These are phyloP conservation scores for Nemoura dubitans DNA, from an alignment of 2,888 invertebrate species.

Conservation along the genomic window DNA sequence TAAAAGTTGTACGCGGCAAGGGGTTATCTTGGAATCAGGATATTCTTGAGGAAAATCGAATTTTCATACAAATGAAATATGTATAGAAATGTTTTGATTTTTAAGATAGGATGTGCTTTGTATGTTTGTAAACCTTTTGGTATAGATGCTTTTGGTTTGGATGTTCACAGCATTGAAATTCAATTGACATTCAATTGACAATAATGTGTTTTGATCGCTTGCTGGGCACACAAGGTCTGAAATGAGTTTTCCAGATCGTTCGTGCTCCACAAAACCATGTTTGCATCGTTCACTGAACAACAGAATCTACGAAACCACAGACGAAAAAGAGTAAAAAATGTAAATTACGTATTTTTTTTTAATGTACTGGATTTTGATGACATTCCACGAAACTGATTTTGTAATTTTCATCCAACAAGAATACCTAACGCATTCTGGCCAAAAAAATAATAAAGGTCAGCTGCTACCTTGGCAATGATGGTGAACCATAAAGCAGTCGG, in stretches of 20 bases:
- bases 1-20: not conserved
- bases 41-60: slow-evolving; percentile 20
- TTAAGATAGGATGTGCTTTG: slow-evolving; percentile 12
- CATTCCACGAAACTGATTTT: too few species aligned
- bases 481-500: not conserved
- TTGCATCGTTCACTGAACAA: too few species aligned
- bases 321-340: too few species aligned
- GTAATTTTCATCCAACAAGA: too few species aligned
- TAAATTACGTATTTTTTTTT: too few species aligned
- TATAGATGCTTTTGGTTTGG: not conserved
- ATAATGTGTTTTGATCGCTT: not conserved
- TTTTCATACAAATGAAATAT: slow-evolving; percentile 22
- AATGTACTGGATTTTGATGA: too few species aligned
- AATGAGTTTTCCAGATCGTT: too few species aligned
- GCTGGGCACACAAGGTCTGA: not conserved
- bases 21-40: slow-evolving; percentile 1
- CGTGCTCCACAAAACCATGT: too few species aligned
- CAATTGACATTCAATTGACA: slow-evolving; percentile 2
- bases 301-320: too few species aligned
- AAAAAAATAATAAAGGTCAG: not conserved
- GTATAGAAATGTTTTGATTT: slow-evolving; percentile 17
- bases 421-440: not conserved
- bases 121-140: not conserved
- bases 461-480: not conserved
- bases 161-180: not conserved